These are phyloP conservation scores for Ochotona princeps DNA, from an alignment of 2,113 vertebrate genomes.

Conservation along the genomic window DNA sequence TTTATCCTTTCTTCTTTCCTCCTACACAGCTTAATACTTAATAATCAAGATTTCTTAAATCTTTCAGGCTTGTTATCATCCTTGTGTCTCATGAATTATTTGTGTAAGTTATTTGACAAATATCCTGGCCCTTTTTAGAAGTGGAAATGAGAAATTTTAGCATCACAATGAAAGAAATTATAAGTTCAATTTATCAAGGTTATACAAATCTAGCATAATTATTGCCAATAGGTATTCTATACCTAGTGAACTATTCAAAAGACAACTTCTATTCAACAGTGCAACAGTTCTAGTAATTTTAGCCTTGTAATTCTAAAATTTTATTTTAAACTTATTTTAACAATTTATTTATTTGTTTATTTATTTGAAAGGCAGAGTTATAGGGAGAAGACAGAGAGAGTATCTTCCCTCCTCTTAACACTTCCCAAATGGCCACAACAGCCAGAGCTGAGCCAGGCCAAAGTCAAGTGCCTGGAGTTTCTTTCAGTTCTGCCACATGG, in stretches of 20 bases:
- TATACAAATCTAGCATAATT: conserved; percentile 27
- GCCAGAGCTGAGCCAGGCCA: no score
- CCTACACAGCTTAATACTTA: background rate
- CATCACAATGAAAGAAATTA: conserved; percentile 34
- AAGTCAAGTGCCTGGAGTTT: no score
- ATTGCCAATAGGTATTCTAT: conserved; percentile 34
- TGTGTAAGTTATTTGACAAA: conserved; percentile 43
- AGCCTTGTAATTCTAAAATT: background rate
- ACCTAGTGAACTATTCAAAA: conserved; percentile 29
- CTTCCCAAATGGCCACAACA: no score
- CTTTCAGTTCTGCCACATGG: no score
- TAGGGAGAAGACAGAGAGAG: no score
- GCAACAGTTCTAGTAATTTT: background rate
- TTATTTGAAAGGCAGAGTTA: no score
- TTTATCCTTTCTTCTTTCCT: background rate
- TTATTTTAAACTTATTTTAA: background rate
- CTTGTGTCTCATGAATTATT: background rate
- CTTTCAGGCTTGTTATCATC: conserved; percentile 23
- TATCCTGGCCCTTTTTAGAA: conserved; percentile 26
- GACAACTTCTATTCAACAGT: conserved; percentile 48
- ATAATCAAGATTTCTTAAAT: conserved; percentile 1
- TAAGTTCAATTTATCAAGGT: background rate
- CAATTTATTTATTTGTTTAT: background rate
- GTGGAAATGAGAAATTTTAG: conserved; percentile 1
- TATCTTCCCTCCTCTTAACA: no score